Evolutionary conservation across 2,113 vertebrate genomes (phyloP).

Genomic region (Nannobrachium achirus): DNA sequence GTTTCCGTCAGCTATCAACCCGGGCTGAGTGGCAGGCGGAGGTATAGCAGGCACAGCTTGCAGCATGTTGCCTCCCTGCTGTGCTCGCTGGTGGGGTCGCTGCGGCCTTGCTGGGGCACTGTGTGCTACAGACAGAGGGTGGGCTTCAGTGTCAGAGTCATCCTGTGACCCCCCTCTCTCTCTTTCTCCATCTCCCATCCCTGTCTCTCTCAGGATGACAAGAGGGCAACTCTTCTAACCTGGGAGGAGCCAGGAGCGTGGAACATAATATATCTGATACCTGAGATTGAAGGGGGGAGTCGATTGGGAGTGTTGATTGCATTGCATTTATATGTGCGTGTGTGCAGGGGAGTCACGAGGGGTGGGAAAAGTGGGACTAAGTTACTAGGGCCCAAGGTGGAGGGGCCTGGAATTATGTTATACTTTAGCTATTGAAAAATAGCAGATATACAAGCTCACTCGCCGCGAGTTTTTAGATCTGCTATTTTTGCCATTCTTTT

Average conservation of each 20-base stretch:
- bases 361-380: too few species aligned
- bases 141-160: conserved; percentile 52
- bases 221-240: conserved; percentile 19
- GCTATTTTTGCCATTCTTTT: too few species aligned
- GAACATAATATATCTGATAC: too few species aligned
- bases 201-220: conserved; percentile 26
- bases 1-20: conserved; percentile 48
- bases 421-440: too few species aligned
- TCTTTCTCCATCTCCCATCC: conserved; percentile 19
- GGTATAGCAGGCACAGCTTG: conserved; percentile 58
- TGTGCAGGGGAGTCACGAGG: too few species aligned
- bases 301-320: conserved; percentile 24
- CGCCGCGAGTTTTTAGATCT: too few species aligned
- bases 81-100: conserved; percentile 59
- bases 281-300: conserved; percentile 32
- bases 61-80: conserved; percentile 56
- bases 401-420: too few species aligned
- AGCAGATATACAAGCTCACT: too few species aligned
- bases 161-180: conserved; percentile 52
- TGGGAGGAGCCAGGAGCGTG: conserved; percentile 21
- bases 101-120: conserved; percentile 39
- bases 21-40: conserved; percentile 66
- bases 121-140: conserved; percentile 52
- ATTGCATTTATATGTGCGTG: conserved; percentile 3
- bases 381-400: too few species aligned